Evolutionary conservation across 2,113 vertebrate species (phyloP), one percentile per base, ranked within the genome.

Genomic region (Heterotilapia buettikoferi): DNA sequence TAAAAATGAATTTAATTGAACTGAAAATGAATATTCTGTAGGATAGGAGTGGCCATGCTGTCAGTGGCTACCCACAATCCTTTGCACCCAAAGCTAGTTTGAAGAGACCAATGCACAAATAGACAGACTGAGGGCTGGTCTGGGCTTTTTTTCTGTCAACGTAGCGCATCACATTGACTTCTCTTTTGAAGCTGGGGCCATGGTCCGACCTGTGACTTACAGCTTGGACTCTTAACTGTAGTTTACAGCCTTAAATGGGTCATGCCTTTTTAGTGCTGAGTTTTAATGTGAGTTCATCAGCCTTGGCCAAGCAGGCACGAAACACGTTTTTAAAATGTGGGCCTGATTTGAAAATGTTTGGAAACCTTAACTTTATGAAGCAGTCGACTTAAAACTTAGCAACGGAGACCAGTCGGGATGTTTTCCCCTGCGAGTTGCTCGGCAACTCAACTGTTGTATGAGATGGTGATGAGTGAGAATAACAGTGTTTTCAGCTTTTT

Each of bases 271-370:
- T 85, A 88, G 57, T 63, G 66, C 21, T 80, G 88, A 76, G 21
- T 90, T 91, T 83, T 81, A 86, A 88, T 66, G 82, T 79, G 84
- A 68, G 88, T 83, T 89, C 88, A 86, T 86, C 85, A 85, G 57
- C 54, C 31, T 89, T 86, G 89, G 89, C 52, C 6, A 31, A 66
- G 21, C n/a, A 36, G 6, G 33, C 59, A 83, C 33, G 52, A 85
- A 90, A 82, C 80, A 40, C 4, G 3, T 9, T 38, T 57, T 56
- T 90, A 73, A 87, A 89, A 24, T 36, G 66, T 76, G 50, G 21
- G 63, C 1, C 73, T 71, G 84, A 89, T 87, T 85, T 29, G n/a
- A 87, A 86, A 88, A 92, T 88, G 29, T 83, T 85, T 91, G 66
- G 88, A 90, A 91, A 90, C 68, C 61, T 54, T 59, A 82, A 87